Conservation (phyloP, 2,888 invertebrate genomes). For the Malachius bipustulatus region DNA sequence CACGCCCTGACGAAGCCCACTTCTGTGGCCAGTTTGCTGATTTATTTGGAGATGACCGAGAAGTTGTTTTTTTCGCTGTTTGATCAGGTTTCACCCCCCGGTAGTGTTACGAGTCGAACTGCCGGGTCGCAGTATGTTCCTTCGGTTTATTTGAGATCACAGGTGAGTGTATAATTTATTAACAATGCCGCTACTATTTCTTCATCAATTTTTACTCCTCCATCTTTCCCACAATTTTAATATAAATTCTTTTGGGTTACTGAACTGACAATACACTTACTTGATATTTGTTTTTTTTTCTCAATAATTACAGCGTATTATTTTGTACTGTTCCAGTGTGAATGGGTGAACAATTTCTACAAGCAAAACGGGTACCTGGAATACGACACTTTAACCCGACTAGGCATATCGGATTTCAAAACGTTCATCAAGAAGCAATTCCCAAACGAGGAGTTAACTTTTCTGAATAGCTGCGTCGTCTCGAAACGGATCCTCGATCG, state of each 20-base stretch:
- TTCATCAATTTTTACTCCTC: too few species aligned
- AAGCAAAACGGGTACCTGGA: slow-evolving; percentile 92
- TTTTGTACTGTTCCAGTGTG: slow-evolving; percentile 38
- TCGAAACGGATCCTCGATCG: slow-evolving; percentile 49
- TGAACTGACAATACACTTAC: too few species aligned
- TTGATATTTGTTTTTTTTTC: too few species aligned
- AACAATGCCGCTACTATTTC: too few species aligned
- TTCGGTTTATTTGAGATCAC: slow-evolving; percentile 55
- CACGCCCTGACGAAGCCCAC: slow-evolving; percentile 76
- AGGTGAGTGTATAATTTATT: too few species aligned
- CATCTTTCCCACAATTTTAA: too few species aligned
- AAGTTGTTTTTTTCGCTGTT: slow-evolving; percentile 66
- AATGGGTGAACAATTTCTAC: slow-evolving; percentile 85
- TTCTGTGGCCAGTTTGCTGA: slow-evolving; percentile 64
- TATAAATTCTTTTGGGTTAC: too few species aligned
- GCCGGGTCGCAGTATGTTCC: slow-evolving; percentile 57
- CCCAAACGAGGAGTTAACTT: slow-evolving; percentile 56
- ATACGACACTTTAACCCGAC: slow-evolving; percentile 74
- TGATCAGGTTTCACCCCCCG: slow-evolving; percentile 50
- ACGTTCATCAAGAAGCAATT: slow-evolving; percentile 71
- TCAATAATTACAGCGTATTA: too few species aligned
- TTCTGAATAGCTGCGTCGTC: slow-evolving; percentile 67
- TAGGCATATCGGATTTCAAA: slow-evolving; percentile 82
- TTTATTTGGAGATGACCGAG: slow-evolving; percentile 68
- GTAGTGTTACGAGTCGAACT: slow-evolving; percentile 52